Conservation (phyloP, 1,140 invertebrate species). For the Bombus superbus region DNA sequence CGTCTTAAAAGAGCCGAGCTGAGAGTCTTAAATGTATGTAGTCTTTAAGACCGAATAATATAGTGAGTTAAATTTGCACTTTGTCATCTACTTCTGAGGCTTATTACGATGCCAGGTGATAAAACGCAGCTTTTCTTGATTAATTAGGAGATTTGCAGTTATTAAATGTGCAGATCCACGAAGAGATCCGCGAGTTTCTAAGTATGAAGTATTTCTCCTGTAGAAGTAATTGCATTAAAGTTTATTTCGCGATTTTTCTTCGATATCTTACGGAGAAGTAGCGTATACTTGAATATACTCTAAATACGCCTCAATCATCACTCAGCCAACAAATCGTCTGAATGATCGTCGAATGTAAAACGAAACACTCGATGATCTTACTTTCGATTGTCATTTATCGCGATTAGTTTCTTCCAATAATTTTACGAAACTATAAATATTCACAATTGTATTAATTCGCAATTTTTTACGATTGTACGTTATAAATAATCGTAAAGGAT, state of each 20-base stretch:
- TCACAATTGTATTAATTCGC: too few species aligned
- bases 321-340: too few species aligned
- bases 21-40: not conserved
- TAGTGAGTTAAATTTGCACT: conserved; percentile 2
- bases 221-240: not conserved
- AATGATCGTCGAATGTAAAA: too few species aligned
- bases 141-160: conserved; percentile 10
- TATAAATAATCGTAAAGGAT: too few species aligned
- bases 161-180: conserved; percentile 11
- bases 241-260: not conserved
- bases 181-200: not conserved
- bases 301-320: too few species aligned
- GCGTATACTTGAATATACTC: too few species aligned
- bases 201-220: not conserved
- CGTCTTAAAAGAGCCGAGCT: not conserved
- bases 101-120: conserved; percentile 8
- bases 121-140: conserved; percentile 20
- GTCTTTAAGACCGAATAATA: conserved; percentile 19
- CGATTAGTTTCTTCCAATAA: too few species aligned
- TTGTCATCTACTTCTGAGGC: conserved; percentile 16
- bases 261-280: too few species aligned
- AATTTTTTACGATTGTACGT: too few species aligned
- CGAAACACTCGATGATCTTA: too few species aligned
- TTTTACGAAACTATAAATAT: too few species aligned
- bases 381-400: too few species aligned